A percentile compares a stretch with the other conserved stretches of the same genome.
Evolutionary conservation across 2,888 invertebrate genomes (phyloP).

Genomic region (Agrochola macilenta): DNA sequence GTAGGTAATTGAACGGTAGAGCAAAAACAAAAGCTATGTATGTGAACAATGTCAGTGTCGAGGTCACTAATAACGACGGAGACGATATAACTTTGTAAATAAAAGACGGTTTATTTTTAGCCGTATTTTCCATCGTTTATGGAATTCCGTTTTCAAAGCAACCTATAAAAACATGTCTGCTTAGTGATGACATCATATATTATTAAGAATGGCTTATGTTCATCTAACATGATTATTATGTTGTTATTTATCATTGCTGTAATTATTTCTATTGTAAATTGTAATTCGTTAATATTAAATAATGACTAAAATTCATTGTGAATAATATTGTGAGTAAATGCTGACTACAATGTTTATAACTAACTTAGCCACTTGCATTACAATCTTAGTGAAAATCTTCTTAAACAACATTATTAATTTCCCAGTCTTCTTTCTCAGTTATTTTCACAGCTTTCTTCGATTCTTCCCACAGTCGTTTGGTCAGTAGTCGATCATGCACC

Average conservation of each 20-base stretch:
- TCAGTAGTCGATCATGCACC: conserved; percentile 72
- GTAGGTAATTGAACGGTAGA: neutral
- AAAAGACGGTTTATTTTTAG: neutral
- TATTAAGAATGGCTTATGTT: neutral
- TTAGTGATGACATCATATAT: neutral
- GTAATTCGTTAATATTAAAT: neutral
- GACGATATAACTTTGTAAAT: neutral
- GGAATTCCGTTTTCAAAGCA: neutral
- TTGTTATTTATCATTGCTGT: neutral
- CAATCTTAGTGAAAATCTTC: neutral
- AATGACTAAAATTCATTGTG: neutral
- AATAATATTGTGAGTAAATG: conserved; percentile 14
- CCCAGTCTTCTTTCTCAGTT: conserved; percentile 79
- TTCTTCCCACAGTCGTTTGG: conserved; percentile 78
- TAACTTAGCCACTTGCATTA: conserved; percentile 8
- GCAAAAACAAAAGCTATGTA: neutral
- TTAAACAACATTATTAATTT: conserved; percentile 48
- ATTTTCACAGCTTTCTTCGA: conserved; percentile 81
- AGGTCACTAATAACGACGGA: neutral
- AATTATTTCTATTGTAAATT: neutral
- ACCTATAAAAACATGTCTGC: neutral
- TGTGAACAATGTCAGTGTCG: neutral
- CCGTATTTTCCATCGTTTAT: neutral
- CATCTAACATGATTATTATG: neutral
- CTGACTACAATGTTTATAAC: conserved; percentile 11